phyloP scores from a whole-genome alignment of 2,888 invertebrate genomes.

The Chrysolina oricalcia region DNA sequence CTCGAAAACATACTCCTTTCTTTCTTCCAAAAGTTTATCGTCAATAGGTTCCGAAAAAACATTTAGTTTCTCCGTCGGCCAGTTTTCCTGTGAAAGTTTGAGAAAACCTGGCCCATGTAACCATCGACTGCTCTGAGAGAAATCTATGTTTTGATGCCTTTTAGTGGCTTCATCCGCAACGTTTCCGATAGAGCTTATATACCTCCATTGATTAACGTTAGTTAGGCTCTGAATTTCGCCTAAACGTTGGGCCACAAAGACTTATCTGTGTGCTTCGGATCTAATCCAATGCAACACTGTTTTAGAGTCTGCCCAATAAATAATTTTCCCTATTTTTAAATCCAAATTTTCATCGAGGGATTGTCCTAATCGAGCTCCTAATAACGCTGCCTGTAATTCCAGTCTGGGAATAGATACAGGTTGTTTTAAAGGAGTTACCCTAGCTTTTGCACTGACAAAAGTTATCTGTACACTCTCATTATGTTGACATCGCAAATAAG shows the following conservation, averaged over 20 bases:
- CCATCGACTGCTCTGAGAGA: background rate
- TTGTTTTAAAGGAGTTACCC: slow-evolving; percentile 9
- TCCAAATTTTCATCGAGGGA: background rate
- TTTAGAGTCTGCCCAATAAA: slow-evolving; percentile 18
- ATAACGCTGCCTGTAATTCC: background rate
- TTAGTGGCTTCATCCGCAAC: slow-evolving; percentile 24
- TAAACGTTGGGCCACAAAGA: background rate
- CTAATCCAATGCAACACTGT: slow-evolving; percentile 9
- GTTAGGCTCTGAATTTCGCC: background rate
- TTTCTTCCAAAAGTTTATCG: no score
- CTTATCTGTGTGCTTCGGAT: slow-evolving; percentile 2
- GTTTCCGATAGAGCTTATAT: background rate
- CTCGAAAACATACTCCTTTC: no score
- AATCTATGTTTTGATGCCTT: background rate
- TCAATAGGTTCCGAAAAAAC: background rate
- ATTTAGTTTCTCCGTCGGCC: background rate
- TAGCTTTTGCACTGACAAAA: background rate
- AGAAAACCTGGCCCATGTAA: background rate
- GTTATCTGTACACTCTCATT: background rate
- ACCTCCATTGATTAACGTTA: background rate
- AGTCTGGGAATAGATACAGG: slow-evolving; percentile 9
- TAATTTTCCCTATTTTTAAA: slow-evolving; percentile 9
- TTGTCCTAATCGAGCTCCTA: slow-evolving; percentile 10
- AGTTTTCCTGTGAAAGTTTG: background rate
- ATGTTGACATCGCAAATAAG: background rate